Percentiles rank a stretch among this genome's conserved stretches.
Evolutionary conservation across 1,140 invertebrate genomes (phyloP).

Genomic region (Lycorma delicatula): DNA sequence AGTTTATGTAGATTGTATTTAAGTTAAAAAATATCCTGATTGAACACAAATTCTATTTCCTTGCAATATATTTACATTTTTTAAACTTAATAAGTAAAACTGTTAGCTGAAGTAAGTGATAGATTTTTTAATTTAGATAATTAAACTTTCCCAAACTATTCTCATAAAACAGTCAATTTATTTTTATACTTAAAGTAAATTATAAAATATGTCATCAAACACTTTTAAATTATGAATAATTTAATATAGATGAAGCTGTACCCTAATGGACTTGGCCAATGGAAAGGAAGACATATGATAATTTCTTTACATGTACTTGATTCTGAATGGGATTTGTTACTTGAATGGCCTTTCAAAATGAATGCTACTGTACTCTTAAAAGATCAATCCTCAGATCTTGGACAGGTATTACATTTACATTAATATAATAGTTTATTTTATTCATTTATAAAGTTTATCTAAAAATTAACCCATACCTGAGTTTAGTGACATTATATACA

Average conservation of each 20-base stretch:
- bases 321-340: slow-evolving; percentile 56
- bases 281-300: slow-evolving; percentile 59
- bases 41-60: too few relatives aligned
- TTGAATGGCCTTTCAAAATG: slow-evolving; percentile 58
- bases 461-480: neutral
- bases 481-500: neutral
- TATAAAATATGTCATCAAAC: too few relatives aligned
- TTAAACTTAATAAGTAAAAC: too few relatives aligned
- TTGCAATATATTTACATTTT: too few relatives aligned
- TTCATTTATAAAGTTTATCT: neutral
- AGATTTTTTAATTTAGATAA: too few relatives aligned
- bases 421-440: neutral
- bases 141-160: too few relatives aligned
- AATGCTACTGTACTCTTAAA: slow-evolving; percentile 49
- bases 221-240: too few relatives aligned
- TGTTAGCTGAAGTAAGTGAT: too few relatives aligned
- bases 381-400: slow-evolving; percentile 46
- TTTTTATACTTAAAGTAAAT: too few relatives aligned
- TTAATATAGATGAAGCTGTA: slow-evolving; percentile 53
- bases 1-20: too few relatives aligned
- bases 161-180: too few relatives aligned
- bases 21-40: too few relatives aligned
- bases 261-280: slow-evolving; percentile 60
- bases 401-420: slow-evolving; percentile 32
- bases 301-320: slow-evolving; percentile 52